A percentile compares a stretch with the other conserved stretches of the same genome.
Evolutionary conservation across 2,888 invertebrate species (phyloP).

Genomic region (Dryocosmus kuriphilus): DNA sequence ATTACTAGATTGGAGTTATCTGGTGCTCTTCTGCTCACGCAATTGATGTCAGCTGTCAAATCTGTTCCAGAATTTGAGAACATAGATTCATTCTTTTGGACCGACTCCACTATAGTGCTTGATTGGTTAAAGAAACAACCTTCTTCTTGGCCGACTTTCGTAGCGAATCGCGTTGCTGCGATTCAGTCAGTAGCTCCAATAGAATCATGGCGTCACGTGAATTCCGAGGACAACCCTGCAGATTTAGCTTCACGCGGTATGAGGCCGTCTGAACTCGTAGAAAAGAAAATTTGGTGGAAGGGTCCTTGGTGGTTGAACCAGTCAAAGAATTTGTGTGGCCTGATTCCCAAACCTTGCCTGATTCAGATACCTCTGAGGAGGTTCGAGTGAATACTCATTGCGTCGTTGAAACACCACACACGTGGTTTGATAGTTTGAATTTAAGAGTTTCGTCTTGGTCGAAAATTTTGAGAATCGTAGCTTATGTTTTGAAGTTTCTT

Average conservation of each 20-base stretch:
- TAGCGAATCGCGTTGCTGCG: constrained; percentile 40
- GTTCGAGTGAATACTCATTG: background rate
- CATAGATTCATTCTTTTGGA: constrained; percentile 40
- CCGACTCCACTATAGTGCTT: constrained; percentile 42
- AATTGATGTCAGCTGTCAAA: background rate
- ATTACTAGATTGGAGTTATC: constrained; percentile 42
- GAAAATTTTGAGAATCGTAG: background rate
- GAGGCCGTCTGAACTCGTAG: background rate
- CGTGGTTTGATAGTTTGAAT: background rate
- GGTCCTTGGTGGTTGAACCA: constrained; percentile 17
- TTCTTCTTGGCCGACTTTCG: constrained; percentile 40
- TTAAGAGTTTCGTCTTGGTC: background rate
- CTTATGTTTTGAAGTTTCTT: constrained; percentile 17
- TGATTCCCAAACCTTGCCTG: background rate
- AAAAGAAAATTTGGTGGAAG: constrained; percentile 1
- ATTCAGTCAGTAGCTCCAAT: constrained; percentile 18
- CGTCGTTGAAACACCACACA: background rate
- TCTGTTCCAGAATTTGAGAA: background rate
- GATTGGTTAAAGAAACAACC: constrained; percentile 40
- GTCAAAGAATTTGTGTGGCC: constrained; percentile 10
- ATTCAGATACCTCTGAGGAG: background rate
- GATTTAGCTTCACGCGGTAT: constrained; percentile 41
- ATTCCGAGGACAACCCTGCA: constrained; percentile 3
- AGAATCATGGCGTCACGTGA: constrained; percentile 34
- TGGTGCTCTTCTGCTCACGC: constrained; percentile 28